Evolutionary conservation across 2,113 vertebrate species (phyloP), one percentile per base, ranked within the genome.

Genomic region (Vidua macroura): DNA sequence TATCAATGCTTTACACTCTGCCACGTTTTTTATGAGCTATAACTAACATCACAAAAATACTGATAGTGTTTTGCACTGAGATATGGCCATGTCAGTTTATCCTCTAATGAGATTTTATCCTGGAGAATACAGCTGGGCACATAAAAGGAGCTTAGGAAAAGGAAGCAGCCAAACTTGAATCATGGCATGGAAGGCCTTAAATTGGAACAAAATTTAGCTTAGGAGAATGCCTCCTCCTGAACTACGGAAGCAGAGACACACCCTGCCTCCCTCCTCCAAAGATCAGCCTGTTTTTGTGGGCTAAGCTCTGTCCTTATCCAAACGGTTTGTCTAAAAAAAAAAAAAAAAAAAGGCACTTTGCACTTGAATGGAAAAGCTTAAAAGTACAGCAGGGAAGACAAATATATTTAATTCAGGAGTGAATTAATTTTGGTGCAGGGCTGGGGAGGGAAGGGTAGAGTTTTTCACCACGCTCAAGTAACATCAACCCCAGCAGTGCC

Each of bases 21-120:
- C n/a, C 24, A 27, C 33, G 51, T 6, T 84, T 82, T 80, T 83
- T 73, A 41, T 67, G 74, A 48, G 10, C 7, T 25, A 7, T 2
- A 55, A 49, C 66, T 82, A 77, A 66, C 24, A 67, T 51, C 58
- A 69, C 37, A 80, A 43, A 93, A 77, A 35, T 44, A 60, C 78
- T 64, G 58, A 49, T 0, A 1, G 28, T 68, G 53, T 77, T 92
- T 82, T 39, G 55, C 49, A 10, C 48, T 55, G 80, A 31, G 28
- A 25, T 52, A 53, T 0, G 1, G 11, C 19, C 63, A 9, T 9
- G 6, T 51, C 43, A 74, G 6, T 69, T 82, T 87, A 49, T 79
- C 52, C n/a, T 83, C 49, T 94, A 78, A 93, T 5, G 44, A 86
- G 90, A 82, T 86, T 90, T 86, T 62, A 77, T 92, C 73, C 86